A percentile compares a stretch with the other conserved stretches of the same genome.
Conservation (phyloP, 2,888 invertebrate species). For the Epirrhoe alternata region DNA sequence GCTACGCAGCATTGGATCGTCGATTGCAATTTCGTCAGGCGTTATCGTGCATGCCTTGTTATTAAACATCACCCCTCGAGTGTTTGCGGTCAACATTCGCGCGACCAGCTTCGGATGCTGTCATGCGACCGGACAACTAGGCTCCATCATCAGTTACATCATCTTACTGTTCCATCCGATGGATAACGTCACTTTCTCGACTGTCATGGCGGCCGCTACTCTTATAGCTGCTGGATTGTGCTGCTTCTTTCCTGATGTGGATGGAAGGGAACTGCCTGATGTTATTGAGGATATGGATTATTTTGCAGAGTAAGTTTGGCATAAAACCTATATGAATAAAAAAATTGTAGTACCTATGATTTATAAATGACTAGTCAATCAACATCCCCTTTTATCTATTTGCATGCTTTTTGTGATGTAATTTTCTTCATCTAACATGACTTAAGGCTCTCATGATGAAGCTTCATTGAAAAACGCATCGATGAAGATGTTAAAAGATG, state of each 20-base stretch:
- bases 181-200: slow-evolving; percentile 51
- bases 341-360: too few relatives aligned
- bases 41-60: slow-evolving; percentile 62
- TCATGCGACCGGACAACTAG: slow-evolving; percentile 68
- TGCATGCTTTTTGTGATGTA: neutral
- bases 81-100: slow-evolving; percentile 70
- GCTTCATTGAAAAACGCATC: neutral
- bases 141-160: slow-evolving; percentile 66
- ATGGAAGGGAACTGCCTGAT: slow-evolving; percentile 74
- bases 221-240: slow-evolving; percentile 56
- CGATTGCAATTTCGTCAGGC: slow-evolving; percentile 63
- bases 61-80: slow-evolving; percentile 68
- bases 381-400: too few relatives aligned
- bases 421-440: neutral
- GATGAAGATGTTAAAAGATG: too few relatives aligned
- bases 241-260: slow-evolving; percentile 65
- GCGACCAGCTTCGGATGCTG: slow-evolving; percentile 69
- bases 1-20: slow-evolving; percentile 51
- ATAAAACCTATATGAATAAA: too few relatives aligned
- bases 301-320: slow-evolving; percentile 74
- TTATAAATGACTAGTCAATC: too few relatives aligned
- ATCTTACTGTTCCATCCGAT: slow-evolving; percentile 56
- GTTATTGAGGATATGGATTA: slow-evolving; percentile 76
- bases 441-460: neutral
- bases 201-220: slow-evolving; percentile 52